Base-by-base conservation (phyloP, 2,888 invertebrate genomes). In the Eumerus sabulonum region DNA sequence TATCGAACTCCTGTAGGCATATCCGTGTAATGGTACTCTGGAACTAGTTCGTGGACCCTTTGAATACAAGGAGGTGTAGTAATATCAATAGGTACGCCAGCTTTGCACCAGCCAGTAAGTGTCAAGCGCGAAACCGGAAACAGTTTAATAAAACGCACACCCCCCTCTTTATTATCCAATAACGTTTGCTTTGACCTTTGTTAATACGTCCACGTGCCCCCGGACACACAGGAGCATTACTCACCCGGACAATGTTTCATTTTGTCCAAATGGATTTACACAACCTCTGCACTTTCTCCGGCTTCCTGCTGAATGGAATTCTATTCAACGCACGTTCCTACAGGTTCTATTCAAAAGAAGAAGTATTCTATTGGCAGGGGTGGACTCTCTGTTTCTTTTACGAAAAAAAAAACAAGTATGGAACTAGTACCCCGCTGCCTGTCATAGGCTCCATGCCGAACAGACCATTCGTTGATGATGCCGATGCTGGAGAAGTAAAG, bases 261-360 rank as follows among this genome's bases (percentile, higher is more conserved):
- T 77, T 73, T 77, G 77, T 77, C 59, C 59, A 53, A 77, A 77
- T 73, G 63, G 63, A 72, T 77, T 77, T 77, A 63, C 73, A 68
- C 72, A 72, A 68, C 73, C 77, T 73, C 63, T 77, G 77, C 59
- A 73, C 73, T 77, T 77, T 27, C 7, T 2, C 27, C 27, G 27
- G 27, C 27, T 4, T n/a, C 27, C 27, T 7, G 27, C 7, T 27
- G 27, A 27, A 27, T 27, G 27, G 27, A 27, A 27, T 27, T 67
- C 63, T 54, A 67, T 64, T 67, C 57, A 50, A 60, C 66, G 50
- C 72, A 60, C 53, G 19, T 56, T 44, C 50, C 17, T 51, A 76
- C 72, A 77, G 67, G 17, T 72, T 44, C 42, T 27, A 60, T 71
- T 71, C 71, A 60, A 16, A 47, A 66, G 12, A 68, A 51, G 40